Conservation (phyloP, 1,140 invertebrate genomes). For the Neotoxoptera formosana region DNA sequence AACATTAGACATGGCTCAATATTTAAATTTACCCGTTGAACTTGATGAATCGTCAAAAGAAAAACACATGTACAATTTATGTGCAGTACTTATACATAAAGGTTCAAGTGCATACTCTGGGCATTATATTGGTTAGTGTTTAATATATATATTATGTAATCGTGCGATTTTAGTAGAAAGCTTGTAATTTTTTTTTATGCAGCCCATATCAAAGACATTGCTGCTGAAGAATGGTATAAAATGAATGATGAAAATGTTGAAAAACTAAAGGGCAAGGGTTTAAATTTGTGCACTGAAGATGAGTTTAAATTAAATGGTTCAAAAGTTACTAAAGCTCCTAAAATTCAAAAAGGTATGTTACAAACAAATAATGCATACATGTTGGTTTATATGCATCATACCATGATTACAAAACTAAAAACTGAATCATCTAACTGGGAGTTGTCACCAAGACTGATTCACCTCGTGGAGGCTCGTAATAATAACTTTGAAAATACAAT, state of each 20-base stretch:
- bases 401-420: slow-evolving; percentile 50
- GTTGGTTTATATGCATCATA: slow-evolving; percentile 69
- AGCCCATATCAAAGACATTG: slow-evolving; percentile 70
- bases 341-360: slow-evolving; percentile 66
- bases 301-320: slow-evolving; percentile 65
- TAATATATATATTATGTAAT: not conserved
- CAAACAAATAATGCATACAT: slow-evolving; percentile 72
- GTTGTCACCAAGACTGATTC: slow-evolving; percentile 52
- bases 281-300: slow-evolving; percentile 67
- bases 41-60: slow-evolving; percentile 64
- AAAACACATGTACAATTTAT: slow-evolving; percentile 70
- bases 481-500: slow-evolving; percentile 58
- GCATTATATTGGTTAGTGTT: slow-evolving; percentile 72
- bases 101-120: slow-evolving; percentile 74
- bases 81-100: slow-evolving; percentile 74
- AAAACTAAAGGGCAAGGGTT: slow-evolving; percentile 68
- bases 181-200: slow-evolving; percentile 55
- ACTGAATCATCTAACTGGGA: slow-evolving; percentile 50
- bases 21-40: slow-evolving; percentile 30
- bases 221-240: slow-evolving; percentile 70
- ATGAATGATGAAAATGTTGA: slow-evolving; percentile 77
- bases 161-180: too few relatives aligned
- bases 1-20: slow-evolving; percentile 72
- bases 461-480: slow-evolving; percentile 57
- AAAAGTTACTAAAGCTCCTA: slow-evolving; percentile 64